A percentile compares a stretch with the other conserved stretches of the same genome.
phyloP scores from a whole-genome alignment of 2,797 vertebrate genomes.

The Macroramphosus scolopax region DNA sequence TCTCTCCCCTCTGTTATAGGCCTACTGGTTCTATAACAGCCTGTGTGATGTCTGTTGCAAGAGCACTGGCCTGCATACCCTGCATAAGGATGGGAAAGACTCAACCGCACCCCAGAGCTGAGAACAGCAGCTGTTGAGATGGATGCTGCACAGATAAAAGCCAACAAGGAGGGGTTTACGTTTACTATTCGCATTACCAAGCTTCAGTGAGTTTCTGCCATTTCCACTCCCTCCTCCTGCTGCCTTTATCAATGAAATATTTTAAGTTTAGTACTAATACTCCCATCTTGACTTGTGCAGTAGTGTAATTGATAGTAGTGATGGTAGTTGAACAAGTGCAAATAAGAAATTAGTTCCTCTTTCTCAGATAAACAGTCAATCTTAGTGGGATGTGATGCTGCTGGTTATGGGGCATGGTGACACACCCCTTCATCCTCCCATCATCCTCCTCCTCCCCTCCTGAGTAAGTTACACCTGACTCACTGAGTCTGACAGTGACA shows the following conservation, averaged over 20 bases:
- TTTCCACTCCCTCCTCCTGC: constrained; percentile 1
- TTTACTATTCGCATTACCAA: constrained; percentile 37
- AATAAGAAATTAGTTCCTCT: constrained; percentile 19
- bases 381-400: constrained; percentile 25
- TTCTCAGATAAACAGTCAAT: constrained; percentile 13
- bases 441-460: constrained; percentile 12
- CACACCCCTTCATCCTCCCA: constrained; percentile 49
- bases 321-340: constrained; percentile 7
- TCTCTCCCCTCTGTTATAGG: constrained; percentile 30
- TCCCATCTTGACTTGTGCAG: constrained; percentile 4
- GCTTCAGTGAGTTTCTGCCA: constrained; percentile 21
- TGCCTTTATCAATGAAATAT: constrained; percentile 34
- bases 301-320: constrained; percentile 1
- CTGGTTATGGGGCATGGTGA: constrained; percentile 26
- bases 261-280: constrained; percentile 16
- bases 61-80: constrained; percentile 74
- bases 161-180: constrained; percentile 60
- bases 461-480: constrained; percentile 50
- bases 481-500: constrained; percentile 9
- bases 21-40: constrained; percentile 60
- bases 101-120: constrained; percentile 76
- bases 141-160: constrained; percentile 66
- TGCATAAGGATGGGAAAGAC: constrained; percentile 55
- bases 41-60: constrained; percentile 57
- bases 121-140: constrained; percentile 72